These are phyloP conservation scores for Heliconius aoede DNA, from an alignment of 2,888 invertebrate species.

Conservation along the genomic window DNA sequence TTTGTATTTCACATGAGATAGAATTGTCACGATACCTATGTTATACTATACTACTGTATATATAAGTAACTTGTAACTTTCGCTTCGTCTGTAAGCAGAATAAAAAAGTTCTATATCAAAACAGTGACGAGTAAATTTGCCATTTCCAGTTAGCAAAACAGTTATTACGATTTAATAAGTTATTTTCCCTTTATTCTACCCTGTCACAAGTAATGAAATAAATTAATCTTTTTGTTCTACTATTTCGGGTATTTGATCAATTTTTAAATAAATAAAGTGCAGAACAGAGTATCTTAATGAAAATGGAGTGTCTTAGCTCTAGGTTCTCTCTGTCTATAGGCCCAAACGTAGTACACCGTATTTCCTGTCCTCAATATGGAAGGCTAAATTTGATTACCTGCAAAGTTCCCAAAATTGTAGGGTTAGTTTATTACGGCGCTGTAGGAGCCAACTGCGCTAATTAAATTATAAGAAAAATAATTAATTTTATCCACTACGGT, in stretches of 20 bases:
- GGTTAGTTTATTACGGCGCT: conserved; percentile 40
- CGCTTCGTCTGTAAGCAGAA: neutral
- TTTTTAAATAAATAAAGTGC: too few species aligned
- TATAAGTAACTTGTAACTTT: fast-evolving
- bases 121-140: too few species aligned
- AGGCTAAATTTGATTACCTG: conserved; percentile 44
- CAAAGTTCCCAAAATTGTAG: conserved; percentile 43
- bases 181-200: too few species aligned
- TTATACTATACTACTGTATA: neutral
- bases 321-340: too few species aligned
- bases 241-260: too few species aligned
- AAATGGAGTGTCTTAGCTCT: too few species aligned
- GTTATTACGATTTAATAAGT: too few species aligned
- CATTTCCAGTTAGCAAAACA: too few species aligned
- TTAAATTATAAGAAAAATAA: conserved; percentile 32
- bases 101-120: too few species aligned
- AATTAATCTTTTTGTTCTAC: too few species aligned
- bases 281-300: too few species aligned
- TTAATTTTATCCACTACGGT: conserved; percentile 26
- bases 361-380: conserved; percentile 37
- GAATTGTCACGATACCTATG: neutral
- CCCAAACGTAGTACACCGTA: conserved; percentile 33
- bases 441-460: conserved; percentile 30
- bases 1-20: neutral
- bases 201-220: too few species aligned